Conservation (phyloP, 2,888 invertebrate species). For the Eremobia ochroleuca region DNA sequence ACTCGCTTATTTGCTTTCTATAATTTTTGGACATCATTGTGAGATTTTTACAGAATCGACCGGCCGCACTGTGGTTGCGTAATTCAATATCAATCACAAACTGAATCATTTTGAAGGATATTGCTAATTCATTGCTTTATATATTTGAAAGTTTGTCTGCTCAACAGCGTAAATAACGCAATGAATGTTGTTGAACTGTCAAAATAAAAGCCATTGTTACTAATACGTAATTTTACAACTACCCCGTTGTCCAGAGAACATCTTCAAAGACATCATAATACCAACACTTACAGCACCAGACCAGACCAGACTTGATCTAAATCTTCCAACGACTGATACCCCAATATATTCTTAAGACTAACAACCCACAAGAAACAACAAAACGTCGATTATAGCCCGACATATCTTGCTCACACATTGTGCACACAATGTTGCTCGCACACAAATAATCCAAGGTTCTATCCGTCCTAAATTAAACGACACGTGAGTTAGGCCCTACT, state of each 20-base stretch:
- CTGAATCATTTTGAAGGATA: too few species aligned
- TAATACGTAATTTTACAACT: too few species aligned
- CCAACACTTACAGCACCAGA: neutral
- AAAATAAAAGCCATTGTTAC: too few species aligned
- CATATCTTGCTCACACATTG: conserved; percentile 48
- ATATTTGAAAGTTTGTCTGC: too few species aligned
- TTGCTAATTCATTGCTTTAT: too few species aligned
- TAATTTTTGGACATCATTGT: neutral
- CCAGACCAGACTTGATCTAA: neutral
- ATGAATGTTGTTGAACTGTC: too few species aligned
- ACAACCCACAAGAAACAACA: conserved; percentile 33
- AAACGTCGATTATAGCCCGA: conserved; percentile 28
- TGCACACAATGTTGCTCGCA: conserved; percentile 50
- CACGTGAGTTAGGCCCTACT: conserved; percentile 47
- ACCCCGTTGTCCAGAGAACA: neutral
- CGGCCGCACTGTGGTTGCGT: too few species aligned
- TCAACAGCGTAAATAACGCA: too few species aligned
- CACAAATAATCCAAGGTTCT: conserved; percentile 65
- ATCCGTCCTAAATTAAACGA: conserved; percentile 62
- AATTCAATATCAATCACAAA: too few species aligned
- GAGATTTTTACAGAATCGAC: too few species aligned
- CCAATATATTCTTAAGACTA: neutral
- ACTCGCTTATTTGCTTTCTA: neutral
- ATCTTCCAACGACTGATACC: neutral
- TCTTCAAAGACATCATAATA: neutral